phyloP scores from a whole-genome alignment of 1,140 invertebrate species.

The Grapholita molesta region DNA sequence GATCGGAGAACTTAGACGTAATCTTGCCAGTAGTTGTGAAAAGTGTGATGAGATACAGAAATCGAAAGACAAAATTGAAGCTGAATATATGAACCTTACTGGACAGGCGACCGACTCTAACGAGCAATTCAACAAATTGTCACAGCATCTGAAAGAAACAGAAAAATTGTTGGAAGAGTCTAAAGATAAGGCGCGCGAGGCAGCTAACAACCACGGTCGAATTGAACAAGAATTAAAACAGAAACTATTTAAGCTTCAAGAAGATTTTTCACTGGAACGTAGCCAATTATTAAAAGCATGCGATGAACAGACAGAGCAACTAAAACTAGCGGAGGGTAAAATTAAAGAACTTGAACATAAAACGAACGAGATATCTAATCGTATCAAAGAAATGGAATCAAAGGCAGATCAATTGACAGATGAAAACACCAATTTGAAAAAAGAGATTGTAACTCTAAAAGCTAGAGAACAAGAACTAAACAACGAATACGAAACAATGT shows the following conservation, averaged over 20 bases:
- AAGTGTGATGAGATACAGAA: conserved; percentile 68
- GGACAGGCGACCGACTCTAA: conserved; percentile 71
- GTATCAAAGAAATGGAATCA: conserved; percentile 47
- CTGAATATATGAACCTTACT: conserved; percentile 67
- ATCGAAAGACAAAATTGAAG: conserved; percentile 71
- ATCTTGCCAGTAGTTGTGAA: conserved; percentile 57
- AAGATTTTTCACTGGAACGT: conserved; percentile 61
- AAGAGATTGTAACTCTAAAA: conserved; percentile 65
- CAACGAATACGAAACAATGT: conserved; percentile 51
- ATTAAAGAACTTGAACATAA: conserved; percentile 56
- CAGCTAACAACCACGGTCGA: conserved; percentile 58
- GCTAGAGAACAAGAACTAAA: conserved; percentile 63
- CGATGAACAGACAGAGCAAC: conserved; percentile 54
- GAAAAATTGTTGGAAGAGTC: conserved; percentile 71
- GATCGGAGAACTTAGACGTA: conserved; percentile 68
- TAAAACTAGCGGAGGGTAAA: conserved; percentile 54
- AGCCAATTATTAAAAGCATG: conserved; percentile 49
- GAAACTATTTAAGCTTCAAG: conserved; percentile 66
- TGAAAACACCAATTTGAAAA: conserved; percentile 68
- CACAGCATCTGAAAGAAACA: conserved; percentile 68
- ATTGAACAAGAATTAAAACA: conserved; percentile 74
- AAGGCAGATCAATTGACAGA: conserved; percentile 58
- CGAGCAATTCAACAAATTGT: conserved; percentile 70
- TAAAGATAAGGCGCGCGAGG: conserved; percentile 70
- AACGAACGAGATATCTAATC: conserved; percentile 38